Evolutionary conservation across 2,113 vertebrate species (phyloP).

Genomic region (Arothron firmamentum): DNA sequence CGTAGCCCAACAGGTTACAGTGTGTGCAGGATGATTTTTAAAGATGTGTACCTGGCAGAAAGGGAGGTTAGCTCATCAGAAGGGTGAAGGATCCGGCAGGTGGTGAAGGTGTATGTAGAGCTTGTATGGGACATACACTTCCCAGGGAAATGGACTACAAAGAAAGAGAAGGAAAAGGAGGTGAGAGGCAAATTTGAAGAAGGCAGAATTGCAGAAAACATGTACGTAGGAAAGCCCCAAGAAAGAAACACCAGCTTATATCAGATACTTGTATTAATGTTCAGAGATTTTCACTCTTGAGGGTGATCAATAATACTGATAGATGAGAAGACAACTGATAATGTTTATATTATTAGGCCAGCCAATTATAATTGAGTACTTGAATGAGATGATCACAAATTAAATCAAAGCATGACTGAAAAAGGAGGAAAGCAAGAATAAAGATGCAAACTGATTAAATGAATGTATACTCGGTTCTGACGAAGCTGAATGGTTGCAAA

Average conservation of each 20-base stretch:
- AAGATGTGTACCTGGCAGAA: conserved; percentile 86
- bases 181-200: conserved; percentile 22
- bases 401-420: conserved; percentile 8
- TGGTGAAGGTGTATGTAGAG: conserved; percentile 98
- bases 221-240: conserved; percentile 22
- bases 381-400: neutral
- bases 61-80: conserved; percentile 92
- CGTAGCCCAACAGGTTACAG: too few species aligned
- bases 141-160: conserved; percentile 90
- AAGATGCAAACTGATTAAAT: conserved; percentile 15
- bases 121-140: conserved; percentile 96
- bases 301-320: too few species aligned
- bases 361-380: too few species aligned
- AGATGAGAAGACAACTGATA: too few species aligned
- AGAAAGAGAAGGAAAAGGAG: conserved; percentile 19
- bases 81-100: conserved; percentile 96
- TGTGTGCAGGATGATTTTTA: neutral
- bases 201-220: conserved; percentile 2
- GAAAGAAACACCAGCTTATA: conserved; percentile 18
- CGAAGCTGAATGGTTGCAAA: conserved; percentile 42
- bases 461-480: conserved; percentile 57
- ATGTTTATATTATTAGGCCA: too few species aligned
- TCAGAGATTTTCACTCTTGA: neutral
- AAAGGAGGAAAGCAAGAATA: conserved; percentile 11
- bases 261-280: neutral